phyloP scores from a whole-genome alignment of 1,140 invertebrate genomes.

The Heliconius hermathena region DNA sequence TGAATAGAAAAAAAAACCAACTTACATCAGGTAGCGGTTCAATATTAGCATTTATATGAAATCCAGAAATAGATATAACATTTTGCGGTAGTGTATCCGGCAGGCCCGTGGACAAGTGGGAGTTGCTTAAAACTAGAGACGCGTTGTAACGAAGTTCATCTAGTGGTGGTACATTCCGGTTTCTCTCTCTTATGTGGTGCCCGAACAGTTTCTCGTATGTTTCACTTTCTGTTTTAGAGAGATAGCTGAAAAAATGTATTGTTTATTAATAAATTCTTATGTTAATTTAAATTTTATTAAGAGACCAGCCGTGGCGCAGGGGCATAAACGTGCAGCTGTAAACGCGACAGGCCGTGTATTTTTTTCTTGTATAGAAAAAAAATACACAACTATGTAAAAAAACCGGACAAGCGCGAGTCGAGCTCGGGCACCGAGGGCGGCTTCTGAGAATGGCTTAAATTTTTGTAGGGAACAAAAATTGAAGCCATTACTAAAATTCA shows the following conservation, averaged over 20 bases:
- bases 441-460: no score
- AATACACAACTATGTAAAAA: no score
- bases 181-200: constrained; percentile 31
- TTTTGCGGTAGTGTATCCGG: constrained; percentile 41
- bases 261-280: no score
- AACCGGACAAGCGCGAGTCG: no score
- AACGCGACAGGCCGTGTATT: no score
- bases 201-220: constrained; percentile 31
- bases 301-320: no score
- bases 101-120: constrained; percentile 38
- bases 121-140: constrained; percentile 47
- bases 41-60: constrained; percentile 43
- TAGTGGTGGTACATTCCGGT: constrained; percentile 21
- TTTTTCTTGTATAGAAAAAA: no score
- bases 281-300: no score
- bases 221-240: constrained; percentile 14
- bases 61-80: constrained; percentile 48
- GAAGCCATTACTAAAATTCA: no score
- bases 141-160: constrained; percentile 41
- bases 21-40: constrained; percentile 48
- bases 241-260: background rate
- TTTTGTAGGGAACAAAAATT: no score
- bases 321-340: no score
- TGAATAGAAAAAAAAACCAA: background rate
- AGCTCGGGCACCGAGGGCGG: no score